These are phyloP conservation scores for Coelinius sp. DNA, from an alignment of 2,888 invertebrate species.

Conservation along the genomic window DNA sequence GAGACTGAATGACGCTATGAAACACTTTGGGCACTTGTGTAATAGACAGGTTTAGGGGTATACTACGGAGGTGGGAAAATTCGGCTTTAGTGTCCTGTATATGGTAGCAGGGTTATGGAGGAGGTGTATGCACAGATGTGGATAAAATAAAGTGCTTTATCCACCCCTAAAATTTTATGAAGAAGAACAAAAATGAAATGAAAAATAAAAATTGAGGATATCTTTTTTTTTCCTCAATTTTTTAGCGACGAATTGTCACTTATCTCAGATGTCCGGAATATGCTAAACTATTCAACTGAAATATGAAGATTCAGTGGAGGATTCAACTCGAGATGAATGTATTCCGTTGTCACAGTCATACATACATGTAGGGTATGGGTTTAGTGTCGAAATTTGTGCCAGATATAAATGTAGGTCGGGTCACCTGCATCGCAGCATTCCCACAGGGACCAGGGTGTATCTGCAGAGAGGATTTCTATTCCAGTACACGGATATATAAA, in stretches of 20 bases:
- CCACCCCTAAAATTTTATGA: constrained; percentile 17
- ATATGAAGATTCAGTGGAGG: background rate
- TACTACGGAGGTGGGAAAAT: constrained; percentile 32
- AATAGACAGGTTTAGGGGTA: constrained; percentile 46
- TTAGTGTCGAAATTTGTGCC: constrained; percentile 59
- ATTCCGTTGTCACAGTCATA: constrained; percentile 5
- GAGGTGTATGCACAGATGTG: constrained; percentile 44
- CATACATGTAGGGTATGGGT: constrained; percentile 4
- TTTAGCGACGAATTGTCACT: no score
- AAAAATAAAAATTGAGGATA: background rate
- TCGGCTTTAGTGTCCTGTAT: constrained; percentile 25
- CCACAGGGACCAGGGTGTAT: constrained; percentile 51
- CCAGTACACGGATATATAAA: constrained; percentile 32
- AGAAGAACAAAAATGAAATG: no score
- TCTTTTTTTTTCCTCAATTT: no score
- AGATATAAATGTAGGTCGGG: constrained; percentile 67
- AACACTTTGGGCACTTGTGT: constrained; percentile 33
- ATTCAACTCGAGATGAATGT: background rate
- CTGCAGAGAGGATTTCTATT: constrained; percentile 47
- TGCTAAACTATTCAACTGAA: background rate
- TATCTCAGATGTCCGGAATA: background rate
- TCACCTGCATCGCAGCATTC: constrained; percentile 63
- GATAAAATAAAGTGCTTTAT: constrained; percentile 48
- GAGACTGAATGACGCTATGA: constrained; percentile 25
- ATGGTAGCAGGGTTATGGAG: constrained; percentile 39